Evolutionary conservation across 2,888 invertebrate species (phyloP), one percentile per base, ranked within the genome.

Genomic region (Dione juno): DNA sequence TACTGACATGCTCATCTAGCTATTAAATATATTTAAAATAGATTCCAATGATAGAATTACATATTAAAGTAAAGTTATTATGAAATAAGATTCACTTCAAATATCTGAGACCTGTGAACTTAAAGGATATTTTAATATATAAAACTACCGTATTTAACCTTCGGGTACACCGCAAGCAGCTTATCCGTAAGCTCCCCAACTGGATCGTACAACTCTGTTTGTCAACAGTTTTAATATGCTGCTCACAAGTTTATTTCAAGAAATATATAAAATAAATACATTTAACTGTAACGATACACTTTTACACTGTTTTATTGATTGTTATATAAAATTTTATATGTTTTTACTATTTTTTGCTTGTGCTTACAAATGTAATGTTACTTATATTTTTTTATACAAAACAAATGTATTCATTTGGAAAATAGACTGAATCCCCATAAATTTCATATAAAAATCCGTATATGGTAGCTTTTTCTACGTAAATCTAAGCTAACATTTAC

Each of bases 351-450:
- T 48, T 16, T 16, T 1, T 37, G 19, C 5, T 19, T 7, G 5
- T 41, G n/a, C 13, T 19, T 82, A 86, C 86, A 86, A 87, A 87
- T 86, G 89, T 86, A 84, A 89, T 14, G 14, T 8, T 35, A 90
- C 90, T 89, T 89, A 86, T 89, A 89, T 92, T 89, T 91, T 90
- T 92, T 90, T 92, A 92, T 90, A 89, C 90, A 91, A 85, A 84
- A 82, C 78, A 84, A 78, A 81, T 79, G 88, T 88, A 87, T 89
- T 91, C 90, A 89, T 82, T 87, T 83, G 86, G 92, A 93, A 92
- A 92, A 92, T 92, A 89, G 89, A 89, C 91, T 91, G 90, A 50
- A 90, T 91, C 91, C 87, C 86, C 84, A 86, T 84, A 87, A 90
- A 92, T 90, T 88, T 88, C 85, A 85, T 78, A 82, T 43, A 84